These are phyloP conservation scores for Megaleporinus macrocephalus DNA, from an alignment of 2,113 vertebrate species.

Conservation along the genomic window DNA sequence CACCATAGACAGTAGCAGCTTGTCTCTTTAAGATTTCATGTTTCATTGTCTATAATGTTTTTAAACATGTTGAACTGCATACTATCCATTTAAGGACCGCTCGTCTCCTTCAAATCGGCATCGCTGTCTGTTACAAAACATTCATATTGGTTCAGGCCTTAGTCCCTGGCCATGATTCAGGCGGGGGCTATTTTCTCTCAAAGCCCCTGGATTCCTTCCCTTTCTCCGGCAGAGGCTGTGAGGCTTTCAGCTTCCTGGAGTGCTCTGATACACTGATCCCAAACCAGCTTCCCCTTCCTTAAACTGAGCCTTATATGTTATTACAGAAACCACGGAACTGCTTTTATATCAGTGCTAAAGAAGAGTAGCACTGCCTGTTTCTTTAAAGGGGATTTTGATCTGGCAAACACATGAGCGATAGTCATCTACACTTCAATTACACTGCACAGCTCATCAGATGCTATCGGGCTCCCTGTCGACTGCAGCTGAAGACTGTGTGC, in stretches of 20 bases:
- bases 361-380: conserved; percentile 61
- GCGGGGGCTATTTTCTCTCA: conserved; percentile 8
- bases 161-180: conserved; percentile 10
- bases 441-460: conserved; percentile 77
- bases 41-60: too few relatives aligned
- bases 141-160: background rate
- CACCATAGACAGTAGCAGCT: too few relatives aligned
- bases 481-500: conserved; percentile 68
- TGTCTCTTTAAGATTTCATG: too few relatives aligned
- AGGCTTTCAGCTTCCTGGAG: conserved; percentile 9
- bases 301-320: background rate
- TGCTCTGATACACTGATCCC: background rate
- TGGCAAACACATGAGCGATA: conserved; percentile 74
- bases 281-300: background rate
- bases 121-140: background rate
- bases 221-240: background rate
- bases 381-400: conserved; percentile 75
- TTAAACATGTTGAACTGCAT: background rate
- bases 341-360: conserved; percentile 59
- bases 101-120: too few relatives aligned
- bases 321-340: background rate
- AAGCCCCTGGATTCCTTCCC: background rate
- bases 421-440: conserved; percentile 80
- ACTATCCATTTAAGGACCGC: too few relatives aligned
- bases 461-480: conserved; percentile 65